phyloP scores from a whole-genome alignment of 2,797 vertebrate genomes.

The Enteromius thamalakanensis region DNA sequence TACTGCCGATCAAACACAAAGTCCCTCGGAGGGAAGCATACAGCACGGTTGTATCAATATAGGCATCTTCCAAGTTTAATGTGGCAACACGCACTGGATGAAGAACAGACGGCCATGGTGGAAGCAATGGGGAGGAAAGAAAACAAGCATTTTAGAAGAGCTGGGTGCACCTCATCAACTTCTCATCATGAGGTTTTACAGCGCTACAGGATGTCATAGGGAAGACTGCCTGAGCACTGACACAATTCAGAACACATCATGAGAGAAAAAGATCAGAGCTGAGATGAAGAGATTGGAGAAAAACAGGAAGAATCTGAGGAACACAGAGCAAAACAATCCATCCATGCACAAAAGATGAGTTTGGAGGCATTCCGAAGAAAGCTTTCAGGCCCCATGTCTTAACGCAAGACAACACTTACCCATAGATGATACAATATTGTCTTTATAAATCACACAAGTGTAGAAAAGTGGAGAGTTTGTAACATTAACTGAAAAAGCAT shows the following conservation, averaged over 20 bases:
- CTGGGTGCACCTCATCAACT: slow-evolving; percentile 16
- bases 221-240: slow-evolving; percentile 15
- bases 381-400: not conserved
- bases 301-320: not conserved
- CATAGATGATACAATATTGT: not conserved
- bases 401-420: not conserved
- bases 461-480: not conserved
- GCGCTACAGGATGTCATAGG: not conserved
- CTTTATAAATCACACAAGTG: not conserved
- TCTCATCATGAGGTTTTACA: slow-evolving; percentile 32
- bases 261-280: not conserved
- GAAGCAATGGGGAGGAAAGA: slow-evolving; percentile 25
- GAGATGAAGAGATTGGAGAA: slow-evolving; percentile 4
- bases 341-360: not conserved
- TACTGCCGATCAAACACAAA: slow-evolving; percentile 1
- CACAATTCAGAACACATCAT: not conserved
- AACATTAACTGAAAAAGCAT: not conserved
- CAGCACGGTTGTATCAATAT: not conserved
- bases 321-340: not conserved
- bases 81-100: slow-evolving; percentile 9
- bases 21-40: not conserved
- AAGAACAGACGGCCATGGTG: not conserved
- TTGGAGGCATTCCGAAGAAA: not conserved
- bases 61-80: slow-evolving; percentile 1
- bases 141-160: slow-evolving; percentile 26